These are phyloP conservation scores for Campylomormyrus numenius DNA, from an alignment of 2,113 vertebrate genomes.

Conservation along the genomic window DNA sequence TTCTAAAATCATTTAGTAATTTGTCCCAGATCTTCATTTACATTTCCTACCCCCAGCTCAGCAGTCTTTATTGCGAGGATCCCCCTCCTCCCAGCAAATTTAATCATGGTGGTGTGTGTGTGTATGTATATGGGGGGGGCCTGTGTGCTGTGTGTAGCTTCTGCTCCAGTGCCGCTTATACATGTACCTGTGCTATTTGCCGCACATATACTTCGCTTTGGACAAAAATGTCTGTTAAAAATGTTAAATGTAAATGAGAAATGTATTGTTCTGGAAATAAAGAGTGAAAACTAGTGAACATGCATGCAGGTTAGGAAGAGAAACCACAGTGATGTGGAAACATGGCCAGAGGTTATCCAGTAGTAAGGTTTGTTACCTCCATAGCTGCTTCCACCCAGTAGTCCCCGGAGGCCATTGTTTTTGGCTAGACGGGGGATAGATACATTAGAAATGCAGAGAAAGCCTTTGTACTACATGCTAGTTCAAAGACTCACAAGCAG, in stretches of 20 bases:
- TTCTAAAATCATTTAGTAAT: no score
- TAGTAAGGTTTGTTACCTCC: conserved; percentile 50
- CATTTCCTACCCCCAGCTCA: neutral
- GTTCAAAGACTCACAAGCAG: neutral
- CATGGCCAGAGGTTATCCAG: neutral
- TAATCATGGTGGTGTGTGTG: no score
- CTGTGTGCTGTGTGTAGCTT: neutral
- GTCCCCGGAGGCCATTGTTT: conserved; percentile 56
- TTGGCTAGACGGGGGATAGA: conserved; percentile 44
- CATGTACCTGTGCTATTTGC: neutral
- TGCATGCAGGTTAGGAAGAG: neutral
- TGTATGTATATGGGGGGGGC: neutral
- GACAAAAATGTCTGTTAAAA: neutral
- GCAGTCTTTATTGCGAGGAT: neutral
- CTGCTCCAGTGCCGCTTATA: neutral
- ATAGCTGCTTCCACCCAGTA: conserved; percentile 53
- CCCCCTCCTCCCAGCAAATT: neutral
- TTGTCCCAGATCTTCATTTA: no score
- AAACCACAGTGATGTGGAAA: neutral
- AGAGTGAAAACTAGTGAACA: neutral
- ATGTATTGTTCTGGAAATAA: neutral
- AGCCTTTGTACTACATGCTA: neutral
- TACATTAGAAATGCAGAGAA: conserved; percentile 12
- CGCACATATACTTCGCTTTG: neutral
- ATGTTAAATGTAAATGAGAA: neutral